A percentile compares a stretch with the other conserved stretches of the same genome.
Conservation (phyloP, 2,888 invertebrate genomes). For the Criorhina ranunculi region DNA sequence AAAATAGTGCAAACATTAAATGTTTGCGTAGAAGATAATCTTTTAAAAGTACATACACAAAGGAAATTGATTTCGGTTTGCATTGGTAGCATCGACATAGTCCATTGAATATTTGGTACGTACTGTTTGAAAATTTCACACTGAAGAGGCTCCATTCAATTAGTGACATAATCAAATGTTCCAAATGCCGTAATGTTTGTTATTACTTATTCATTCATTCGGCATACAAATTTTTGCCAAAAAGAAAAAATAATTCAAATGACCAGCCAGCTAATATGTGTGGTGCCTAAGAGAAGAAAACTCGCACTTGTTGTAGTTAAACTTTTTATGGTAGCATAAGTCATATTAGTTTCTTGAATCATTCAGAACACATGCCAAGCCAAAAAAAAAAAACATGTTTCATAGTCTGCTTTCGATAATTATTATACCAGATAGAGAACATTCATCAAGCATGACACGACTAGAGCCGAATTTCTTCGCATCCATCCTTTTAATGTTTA, state of each 20-base stretch:
- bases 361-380: not conserved
- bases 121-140: constrained; percentile 9
- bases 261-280: too few species aligned
- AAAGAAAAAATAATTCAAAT: constrained; percentile 13
- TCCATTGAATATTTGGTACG: constrained; percentile 6
- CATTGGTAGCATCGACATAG: constrained; percentile 4
- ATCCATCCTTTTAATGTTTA: not conserved
- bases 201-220: constrained; percentile 47
- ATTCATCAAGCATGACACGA: not conserved
- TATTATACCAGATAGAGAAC: not conserved
- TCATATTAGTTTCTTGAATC: constrained; percentile 3
- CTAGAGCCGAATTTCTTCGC: not conserved
- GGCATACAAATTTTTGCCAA: constrained; percentile 8
- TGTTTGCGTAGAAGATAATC: constrained; percentile 22
- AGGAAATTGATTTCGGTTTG: constrained; percentile 35
- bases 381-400: too few species aligned
- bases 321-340: constrained; percentile 23
- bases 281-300: not conserved
- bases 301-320: constrained; percentile 14
- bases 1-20: constrained; percentile 43
- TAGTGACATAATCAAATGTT: constrained; percentile 41
- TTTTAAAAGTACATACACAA: constrained; percentile 15
- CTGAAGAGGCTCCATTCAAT: constrained; percentile 21
- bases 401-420: constrained; percentile 4
- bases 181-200: constrained; percentile 36